A percentile compares a stretch with the other conserved stretches of the same genome.
Evolutionary conservation across 2,888 invertebrate genomes (phyloP).

Genomic region (Marasmarcha lunaedactyla): DNA sequence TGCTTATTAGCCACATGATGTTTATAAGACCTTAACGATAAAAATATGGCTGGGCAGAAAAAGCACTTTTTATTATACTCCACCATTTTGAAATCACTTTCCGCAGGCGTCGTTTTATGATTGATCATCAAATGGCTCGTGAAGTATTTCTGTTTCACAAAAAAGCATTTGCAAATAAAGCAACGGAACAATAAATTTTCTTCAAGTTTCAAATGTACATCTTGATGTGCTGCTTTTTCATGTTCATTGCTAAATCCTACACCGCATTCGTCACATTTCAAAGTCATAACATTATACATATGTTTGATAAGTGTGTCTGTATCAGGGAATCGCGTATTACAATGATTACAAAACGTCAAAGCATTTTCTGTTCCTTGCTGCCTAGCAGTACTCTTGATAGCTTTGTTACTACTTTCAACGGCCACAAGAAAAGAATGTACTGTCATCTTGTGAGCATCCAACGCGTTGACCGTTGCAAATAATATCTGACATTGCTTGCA

Average conservation of each 20-base stretch:
- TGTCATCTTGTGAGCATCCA: conserved; percentile 33
- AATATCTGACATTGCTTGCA: conserved; percentile 28
- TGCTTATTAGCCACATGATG: no score
- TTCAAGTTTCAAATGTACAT: no score
- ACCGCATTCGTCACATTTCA: conserved; percentile 4
- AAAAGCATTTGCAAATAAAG: no score
- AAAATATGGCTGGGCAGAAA: no score
- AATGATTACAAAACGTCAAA: conserved; percentile 28
- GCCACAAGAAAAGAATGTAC: conserved; percentile 33
- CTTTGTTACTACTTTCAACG: conserved; percentile 14
- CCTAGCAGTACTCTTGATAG: conserved; percentile 15
- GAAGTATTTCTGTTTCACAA: no score
- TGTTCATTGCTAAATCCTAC: conserved; percentile 1
- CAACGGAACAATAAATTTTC: no score
- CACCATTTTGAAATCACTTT: no score
- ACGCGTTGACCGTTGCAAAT: conserved; percentile 30
- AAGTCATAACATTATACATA: conserved; percentile 26
- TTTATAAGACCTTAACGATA: no score
- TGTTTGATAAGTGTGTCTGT: conserved; percentile 29
- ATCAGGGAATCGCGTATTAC: conserved; percentile 24
- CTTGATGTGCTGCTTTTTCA: neutral
- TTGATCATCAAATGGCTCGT: no score
- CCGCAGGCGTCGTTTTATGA: no score
- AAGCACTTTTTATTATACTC: no score
- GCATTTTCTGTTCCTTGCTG: neutral